Percentiles rank a stretch among this genome's conserved stretches.
Evolutionary conservation across 2,888 invertebrate genomes (phyloP).

Genomic region (Papilio demoleus): DNA sequence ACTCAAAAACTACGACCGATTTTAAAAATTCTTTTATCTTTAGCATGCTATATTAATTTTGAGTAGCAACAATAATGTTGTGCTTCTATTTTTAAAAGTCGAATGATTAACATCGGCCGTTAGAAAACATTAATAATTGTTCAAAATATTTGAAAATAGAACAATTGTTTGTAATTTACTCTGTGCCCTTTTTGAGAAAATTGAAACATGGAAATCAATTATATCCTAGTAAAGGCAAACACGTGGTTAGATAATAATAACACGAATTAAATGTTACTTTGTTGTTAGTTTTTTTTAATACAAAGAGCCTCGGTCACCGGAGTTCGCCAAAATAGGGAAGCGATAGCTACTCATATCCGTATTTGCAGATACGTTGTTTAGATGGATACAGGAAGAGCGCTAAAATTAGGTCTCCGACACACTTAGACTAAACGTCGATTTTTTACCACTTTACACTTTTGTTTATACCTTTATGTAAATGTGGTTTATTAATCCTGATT

Average conservation of each 20-base stretch:
- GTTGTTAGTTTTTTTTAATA: too few relatives aligned
- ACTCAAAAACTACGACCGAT: neutral
- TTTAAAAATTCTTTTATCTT: neutral
- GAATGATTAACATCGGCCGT: neutral
- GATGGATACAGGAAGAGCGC: too few relatives aligned
- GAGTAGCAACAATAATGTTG: neutral
- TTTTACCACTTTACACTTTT: too few relatives aligned
- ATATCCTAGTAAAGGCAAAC: neutral
- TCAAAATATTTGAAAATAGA: neutral
- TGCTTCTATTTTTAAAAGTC: too few relatives aligned
- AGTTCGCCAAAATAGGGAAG: too few relatives aligned
- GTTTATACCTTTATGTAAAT: too few relatives aligned
- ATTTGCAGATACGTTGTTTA: too few relatives aligned
- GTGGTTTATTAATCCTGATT: too few relatives aligned
- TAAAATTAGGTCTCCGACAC: too few relatives aligned
- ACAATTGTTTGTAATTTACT: slow-evolving; percentile 6
- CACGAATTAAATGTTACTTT: neutral
- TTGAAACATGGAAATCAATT: neutral
- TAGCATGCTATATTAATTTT: neutral
- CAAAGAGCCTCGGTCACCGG: too few relatives aligned
- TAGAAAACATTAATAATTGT: neutral
- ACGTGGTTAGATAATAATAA: slow-evolving; percentile 18
- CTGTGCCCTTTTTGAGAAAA: neutral
- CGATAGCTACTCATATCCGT: too few relatives aligned
- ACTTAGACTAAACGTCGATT: too few relatives aligned